Evolutionary conservation across 37 sponge, comb jelly and placozoan genomes (phyloP).

Genomic region (Corticium candelabrum): DNA sequence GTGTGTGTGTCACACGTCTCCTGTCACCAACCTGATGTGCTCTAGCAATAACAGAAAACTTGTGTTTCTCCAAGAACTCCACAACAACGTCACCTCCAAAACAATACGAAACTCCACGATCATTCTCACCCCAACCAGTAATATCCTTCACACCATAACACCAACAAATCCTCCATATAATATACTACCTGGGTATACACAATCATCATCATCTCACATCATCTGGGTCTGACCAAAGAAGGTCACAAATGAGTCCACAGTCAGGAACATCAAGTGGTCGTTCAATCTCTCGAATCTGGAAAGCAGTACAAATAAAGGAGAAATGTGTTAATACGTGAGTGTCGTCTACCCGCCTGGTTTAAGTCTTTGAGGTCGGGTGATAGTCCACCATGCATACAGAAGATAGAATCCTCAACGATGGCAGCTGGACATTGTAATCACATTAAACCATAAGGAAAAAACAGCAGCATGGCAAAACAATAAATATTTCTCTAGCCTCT

Average conservation of each 20-base stretch:
- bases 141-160: constrained; percentile 50
- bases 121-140: constrained; percentile 92
- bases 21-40: constrained; percentile 80
- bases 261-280: constrained; percentile 90
- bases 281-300: constrained; percentile 77
- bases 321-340: too few relatives aligned
- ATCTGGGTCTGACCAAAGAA: constrained; percentile 98
- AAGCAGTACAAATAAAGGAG: too few relatives aligned
- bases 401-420: constrained; percentile 90
- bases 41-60: constrained; percentile 84
- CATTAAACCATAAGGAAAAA: too few relatives aligned
- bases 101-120: constrained; percentile 90
- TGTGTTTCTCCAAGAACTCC: constrained; percentile 86
- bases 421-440: too few relatives aligned
- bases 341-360: too few relatives aligned
- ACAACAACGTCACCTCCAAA: constrained; percentile 93
- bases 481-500: too few relatives aligned
- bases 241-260: constrained; percentile 81
- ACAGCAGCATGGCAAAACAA: too few relatives aligned
- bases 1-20: too few relatives aligned
- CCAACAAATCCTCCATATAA: not conserved
- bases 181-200: not conserved
- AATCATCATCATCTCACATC: constrained; percentile 6
- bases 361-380: constrained; percentile 91
- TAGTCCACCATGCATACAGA: constrained; percentile 97